Evolutionary conservation across 2,113 vertebrate species (phyloP).

Genomic region (Verasper variegatus): DNA sequence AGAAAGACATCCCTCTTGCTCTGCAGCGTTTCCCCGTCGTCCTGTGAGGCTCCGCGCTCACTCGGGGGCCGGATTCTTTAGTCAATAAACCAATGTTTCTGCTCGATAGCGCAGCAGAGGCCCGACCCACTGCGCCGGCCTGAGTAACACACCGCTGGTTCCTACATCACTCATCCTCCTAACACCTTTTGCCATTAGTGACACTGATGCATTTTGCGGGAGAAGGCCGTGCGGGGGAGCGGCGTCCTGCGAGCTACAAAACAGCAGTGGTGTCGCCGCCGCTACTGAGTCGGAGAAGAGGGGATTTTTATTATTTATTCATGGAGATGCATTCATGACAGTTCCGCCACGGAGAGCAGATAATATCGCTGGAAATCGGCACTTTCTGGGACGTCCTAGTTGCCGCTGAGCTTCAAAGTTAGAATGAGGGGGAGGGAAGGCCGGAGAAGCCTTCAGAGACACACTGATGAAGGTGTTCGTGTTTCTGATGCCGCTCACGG

Average conservation of each 20-base stretch:
- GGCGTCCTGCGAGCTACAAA: too few species aligned
- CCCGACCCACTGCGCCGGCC: slow-evolving; percentile 13
- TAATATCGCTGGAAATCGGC: slow-evolving; percentile 37
- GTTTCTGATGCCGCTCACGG: slow-evolving; percentile 39
- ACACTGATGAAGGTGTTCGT: slow-evolving; percentile 27
- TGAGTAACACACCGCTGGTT: slow-evolving; percentile 34
- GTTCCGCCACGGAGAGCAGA: not conserved
- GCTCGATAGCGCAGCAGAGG: slow-evolving; percentile 45
- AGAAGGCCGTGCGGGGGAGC: not conserved
- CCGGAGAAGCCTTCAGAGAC: slow-evolving; percentile 20
- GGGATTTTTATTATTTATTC: slow-evolving; percentile 55
- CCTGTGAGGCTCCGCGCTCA: slow-evolving; percentile 3
- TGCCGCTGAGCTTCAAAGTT: not conserved
- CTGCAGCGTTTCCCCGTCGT: not conserved
- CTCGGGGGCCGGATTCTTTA: slow-evolving; percentile 52
- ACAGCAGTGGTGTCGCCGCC: not conserved
- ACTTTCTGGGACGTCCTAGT: slow-evolving; percentile 25
- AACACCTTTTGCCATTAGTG: slow-evolving; percentile 35
- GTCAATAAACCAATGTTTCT: slow-evolving; percentile 66
- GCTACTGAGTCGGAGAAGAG: slow-evolving; percentile 1
- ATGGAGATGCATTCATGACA: slow-evolving; percentile 43
- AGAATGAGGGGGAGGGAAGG: not conserved
- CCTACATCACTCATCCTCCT: slow-evolving; percentile 58
- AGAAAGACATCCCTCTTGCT: slow-evolving; percentile 14
- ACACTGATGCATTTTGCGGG: slow-evolving; percentile 30